Conservation (phyloP, 2,888 invertebrate genomes). For the Tipula unca region DNA sequence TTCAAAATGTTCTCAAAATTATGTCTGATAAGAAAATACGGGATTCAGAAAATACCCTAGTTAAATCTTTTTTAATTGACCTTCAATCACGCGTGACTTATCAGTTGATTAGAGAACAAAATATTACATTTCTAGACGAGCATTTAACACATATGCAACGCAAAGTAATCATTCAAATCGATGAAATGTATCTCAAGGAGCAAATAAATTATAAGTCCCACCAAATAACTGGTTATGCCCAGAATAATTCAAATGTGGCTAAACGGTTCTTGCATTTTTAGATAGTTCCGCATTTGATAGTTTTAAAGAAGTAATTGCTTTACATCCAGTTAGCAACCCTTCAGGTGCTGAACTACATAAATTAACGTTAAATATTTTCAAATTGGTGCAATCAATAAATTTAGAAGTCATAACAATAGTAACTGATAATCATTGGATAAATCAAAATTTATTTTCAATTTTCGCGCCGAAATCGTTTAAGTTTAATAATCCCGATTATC, state of each 20-base stretch:
- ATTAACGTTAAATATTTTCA: neutral
- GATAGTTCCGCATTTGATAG: neutral
- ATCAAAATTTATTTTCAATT: slow-evolving; percentile 15
- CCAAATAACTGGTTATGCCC: no score
- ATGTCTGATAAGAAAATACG: no score
- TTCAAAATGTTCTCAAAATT: no score
- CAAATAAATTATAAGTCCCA: neutral
- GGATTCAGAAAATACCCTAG: no score
- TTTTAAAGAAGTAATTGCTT: no score
- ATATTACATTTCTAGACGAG: no score
- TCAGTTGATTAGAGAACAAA: neutral
- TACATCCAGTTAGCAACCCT: no score
- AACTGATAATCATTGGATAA: neutral
- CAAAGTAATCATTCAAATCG: no score
- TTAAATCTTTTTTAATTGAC: neutral
- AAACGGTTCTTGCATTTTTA: neutral
- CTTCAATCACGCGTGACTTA: neutral
- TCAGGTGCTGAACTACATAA: neutral
- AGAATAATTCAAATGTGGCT: neutral
- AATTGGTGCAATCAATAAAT: neutral
- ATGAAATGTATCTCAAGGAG: slow-evolving; percentile 2
- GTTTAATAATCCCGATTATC: neutral
- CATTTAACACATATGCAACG: no score
- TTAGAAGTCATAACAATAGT: neutral
- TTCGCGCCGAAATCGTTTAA: neutral